Base-by-base conservation (phyloP, 2,888 invertebrate species). In the Achlya flavicornis region DNA sequence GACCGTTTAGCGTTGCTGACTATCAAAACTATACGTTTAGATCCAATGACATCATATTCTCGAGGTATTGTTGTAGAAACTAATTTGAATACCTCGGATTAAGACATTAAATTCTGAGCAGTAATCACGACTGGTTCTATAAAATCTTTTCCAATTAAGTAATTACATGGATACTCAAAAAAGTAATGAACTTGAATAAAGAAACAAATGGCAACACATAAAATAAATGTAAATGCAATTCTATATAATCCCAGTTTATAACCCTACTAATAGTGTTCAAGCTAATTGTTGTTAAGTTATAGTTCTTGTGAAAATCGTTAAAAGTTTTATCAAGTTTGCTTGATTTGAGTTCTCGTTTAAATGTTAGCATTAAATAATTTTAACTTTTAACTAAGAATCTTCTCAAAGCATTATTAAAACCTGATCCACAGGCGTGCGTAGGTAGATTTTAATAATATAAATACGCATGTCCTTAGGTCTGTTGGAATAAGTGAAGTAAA, bases 401-500 rank as follows among this genome's bases (percentile, higher is more conserved):
- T 48, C 6, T 14, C 7, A 6, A 48, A 16, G 7, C 4, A 8
- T 14, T 35, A 33, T 5, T 35, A 35, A 14, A 16, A 41, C 38
- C 62, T 64, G 43, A 63, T 63, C 48, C 48, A 64, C 61, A 33
- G 59, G 58, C n/a, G n/a, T 61, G 61, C 64, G 65, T 63, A 68
- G 68, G 68, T 63, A 57, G 63, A 63, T 41, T 19, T 10, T 14
- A 0, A 59, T 41, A 59, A 59, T 41, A 59, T 46, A 66, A 63
- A 62, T 57, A 63, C 69, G 70, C 66, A 64, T 70, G 67, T 80
- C 76, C 78, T 79, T 75, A 76, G 80, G 73, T 69, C 74, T 71
- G 68, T 76, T 70, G 70, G 74, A 73, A 76, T 74, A 77, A 79
- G 79, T 75, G 78, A 73, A 74, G 77, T 81, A 84, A 87, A 86